phyloP scores from a whole-genome alignment of 2,113 vertebrate species.

The Rhinolophus sinicus region DNA sequence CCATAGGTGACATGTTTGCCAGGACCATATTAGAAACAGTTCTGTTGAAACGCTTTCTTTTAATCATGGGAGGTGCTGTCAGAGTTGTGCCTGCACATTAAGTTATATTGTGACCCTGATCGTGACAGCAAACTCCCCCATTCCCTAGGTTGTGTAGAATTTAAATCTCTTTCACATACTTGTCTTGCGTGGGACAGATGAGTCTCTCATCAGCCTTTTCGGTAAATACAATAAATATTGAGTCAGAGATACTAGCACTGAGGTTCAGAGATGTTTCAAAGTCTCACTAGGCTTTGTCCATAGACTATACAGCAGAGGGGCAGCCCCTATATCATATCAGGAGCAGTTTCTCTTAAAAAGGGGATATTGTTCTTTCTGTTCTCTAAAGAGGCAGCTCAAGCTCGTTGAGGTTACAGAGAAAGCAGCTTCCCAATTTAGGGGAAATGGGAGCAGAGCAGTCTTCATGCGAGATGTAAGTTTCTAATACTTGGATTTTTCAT shows the following conservation, averaged over 20 bases:
- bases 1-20: not conserved
- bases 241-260: not conserved
- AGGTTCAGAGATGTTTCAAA: not conserved
- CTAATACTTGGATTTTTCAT: not conserved
- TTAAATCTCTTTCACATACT: not conserved
- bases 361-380: constrained; percentile 73
- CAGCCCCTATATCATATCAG: not conserved
- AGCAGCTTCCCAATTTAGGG: constrained; percentile 64
- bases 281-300: not conserved
- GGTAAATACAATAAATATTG: accelerated
- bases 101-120: not conserved
- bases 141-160: not conserved
- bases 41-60: not conserved
- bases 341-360: constrained; percentile 48
- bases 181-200: not conserved
- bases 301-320: not conserved
- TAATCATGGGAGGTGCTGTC: not conserved
- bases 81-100: not conserved
- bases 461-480: not conserved
- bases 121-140: not conserved
- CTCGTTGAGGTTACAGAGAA: constrained; percentile 60
- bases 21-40: not conserved
- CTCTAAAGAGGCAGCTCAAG: constrained; percentile 61
- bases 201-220: not conserved
- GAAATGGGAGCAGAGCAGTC: not conserved